Conservation (phyloP, 2,113 vertebrate species). For the Taxidea taxus region DNA sequence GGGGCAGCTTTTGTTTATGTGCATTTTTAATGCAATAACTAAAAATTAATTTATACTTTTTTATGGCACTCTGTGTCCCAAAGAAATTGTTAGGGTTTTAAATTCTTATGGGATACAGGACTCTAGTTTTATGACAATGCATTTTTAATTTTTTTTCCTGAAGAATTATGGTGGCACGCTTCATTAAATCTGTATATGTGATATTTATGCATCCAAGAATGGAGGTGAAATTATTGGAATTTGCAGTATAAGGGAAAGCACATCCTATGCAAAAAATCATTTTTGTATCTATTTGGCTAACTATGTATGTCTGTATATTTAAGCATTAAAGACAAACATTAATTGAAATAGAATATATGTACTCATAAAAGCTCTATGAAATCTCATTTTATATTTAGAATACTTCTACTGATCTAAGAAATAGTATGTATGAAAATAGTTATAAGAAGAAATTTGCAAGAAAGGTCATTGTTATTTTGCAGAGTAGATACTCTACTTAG, state of each 20-base stretch:
- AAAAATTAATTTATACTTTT: not conserved
- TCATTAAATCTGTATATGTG: not conserved
- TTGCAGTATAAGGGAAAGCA: not conserved
- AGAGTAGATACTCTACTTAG: not conserved
- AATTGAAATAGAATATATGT: not conserved
- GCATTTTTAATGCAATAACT: not conserved
- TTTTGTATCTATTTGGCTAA: not conserved
- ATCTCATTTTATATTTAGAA: slow-evolving; percentile 30
- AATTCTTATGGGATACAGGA: not conserved
- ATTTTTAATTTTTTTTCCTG: not conserved
- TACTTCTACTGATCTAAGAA: not conserved
- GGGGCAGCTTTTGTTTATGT: not conserved
- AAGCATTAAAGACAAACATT: not conserved
- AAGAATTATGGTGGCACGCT: not conserved
- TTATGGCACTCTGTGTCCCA: not conserved
- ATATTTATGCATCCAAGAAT: not conserved
- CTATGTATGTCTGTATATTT: not conserved
- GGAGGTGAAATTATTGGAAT: not conserved
- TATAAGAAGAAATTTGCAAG: not conserved
- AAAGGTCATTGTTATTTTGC: slow-evolving; percentile 24
- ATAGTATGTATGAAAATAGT: not conserved
- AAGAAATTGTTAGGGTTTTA: not conserved
- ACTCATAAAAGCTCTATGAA: not conserved
- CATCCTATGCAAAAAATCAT: not conserved
- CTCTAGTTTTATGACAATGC: not conserved